Evolutionary conservation across 2,797 vertebrate species (phyloP).

Genomic region (Geotrypetes seraphini): DNA sequence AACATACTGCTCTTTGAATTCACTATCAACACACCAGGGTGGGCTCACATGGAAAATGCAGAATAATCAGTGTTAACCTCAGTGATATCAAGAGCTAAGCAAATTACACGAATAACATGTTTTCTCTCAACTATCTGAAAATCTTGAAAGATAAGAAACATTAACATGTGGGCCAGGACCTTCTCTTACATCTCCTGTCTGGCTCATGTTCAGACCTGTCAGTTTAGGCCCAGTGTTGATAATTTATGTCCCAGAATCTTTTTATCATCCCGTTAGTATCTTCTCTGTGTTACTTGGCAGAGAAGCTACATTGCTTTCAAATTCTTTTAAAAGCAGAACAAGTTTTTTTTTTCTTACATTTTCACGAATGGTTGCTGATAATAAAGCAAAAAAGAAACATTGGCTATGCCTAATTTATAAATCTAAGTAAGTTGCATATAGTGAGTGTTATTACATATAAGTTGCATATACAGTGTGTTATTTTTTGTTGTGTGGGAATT

Average conservation of each 20-base stretch:
- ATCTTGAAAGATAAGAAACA: constrained; percentile 42
- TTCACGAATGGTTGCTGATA: constrained; percentile 34
- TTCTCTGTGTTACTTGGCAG: constrained; percentile 39
- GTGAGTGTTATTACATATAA: too few relatives aligned
- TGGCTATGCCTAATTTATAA: constrained; percentile 12
- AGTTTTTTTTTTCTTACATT: constrained; percentile 33
- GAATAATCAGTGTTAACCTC: constrained; percentile 20
- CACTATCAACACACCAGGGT: constrained; percentile 4
- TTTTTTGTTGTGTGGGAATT: neutral
- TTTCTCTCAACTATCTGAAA: constrained; percentile 42
- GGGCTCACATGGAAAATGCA: constrained; percentile 10
- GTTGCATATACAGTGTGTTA: neutral
- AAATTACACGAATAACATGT: constrained; percentile 16
- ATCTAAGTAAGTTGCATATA: constrained; percentile 4
- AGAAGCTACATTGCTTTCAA: constrained; percentile 37
- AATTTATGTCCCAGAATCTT: constrained; percentile 46
- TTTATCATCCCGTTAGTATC: constrained; percentile 45
- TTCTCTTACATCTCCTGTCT: constrained; percentile 34
- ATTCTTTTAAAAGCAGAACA: constrained; percentile 33
- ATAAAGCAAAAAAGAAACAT: constrained; percentile 30
- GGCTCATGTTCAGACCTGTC: constrained; percentile 43
- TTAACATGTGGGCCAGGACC: constrained; percentile 47
- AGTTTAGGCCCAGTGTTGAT: constrained; percentile 33
- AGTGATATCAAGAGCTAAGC: constrained; percentile 4
- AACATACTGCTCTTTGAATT: too few relatives aligned